Evolutionary conservation across 1,140 invertebrate genomes (phyloP).

Genomic region (Drosophila burlai): DNA sequence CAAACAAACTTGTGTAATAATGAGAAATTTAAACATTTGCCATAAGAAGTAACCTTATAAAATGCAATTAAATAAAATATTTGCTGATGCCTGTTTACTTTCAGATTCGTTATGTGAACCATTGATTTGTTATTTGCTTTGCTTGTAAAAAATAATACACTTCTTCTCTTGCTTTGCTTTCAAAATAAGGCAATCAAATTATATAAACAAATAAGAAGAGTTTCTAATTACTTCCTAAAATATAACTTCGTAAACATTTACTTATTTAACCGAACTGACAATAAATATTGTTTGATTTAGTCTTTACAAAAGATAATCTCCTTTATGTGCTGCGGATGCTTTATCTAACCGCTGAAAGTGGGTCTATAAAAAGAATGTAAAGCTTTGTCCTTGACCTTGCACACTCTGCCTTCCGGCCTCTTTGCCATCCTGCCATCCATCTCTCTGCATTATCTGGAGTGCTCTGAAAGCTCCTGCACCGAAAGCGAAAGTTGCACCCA

Average conservation of each 20-base stretch:
- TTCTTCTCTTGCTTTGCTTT: neutral
- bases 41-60: neutral
- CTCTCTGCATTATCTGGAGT: slow-evolving; percentile 22
- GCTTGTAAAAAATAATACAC: no score
- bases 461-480: slow-evolving; percentile 31
- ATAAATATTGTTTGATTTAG: neutral
- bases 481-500: slow-evolving; percentile 45
- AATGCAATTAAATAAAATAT: neutral
- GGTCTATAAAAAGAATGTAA: slow-evolving; percentile 31
- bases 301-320: neutral
- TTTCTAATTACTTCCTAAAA: neutral
- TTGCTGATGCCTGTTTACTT: neutral
- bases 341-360: slow-evolving; percentile 68
- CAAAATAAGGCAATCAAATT: no score
- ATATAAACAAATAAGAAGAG: neutral
- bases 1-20: neutral
- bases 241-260: neutral
- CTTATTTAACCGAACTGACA: neutral
- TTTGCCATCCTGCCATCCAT: slow-evolving; percentile 4
- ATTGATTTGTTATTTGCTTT: neutral
- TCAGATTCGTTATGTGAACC: neutral
- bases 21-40: neutral
- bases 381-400: slow-evolving; percentile 83
- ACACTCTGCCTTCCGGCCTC: slow-evolving; percentile 23
- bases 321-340: slow-evolving; percentile 56